A percentile compares a stretch with the other conserved stretches of the same genome.
phyloP scores from a whole-genome alignment of 2,888 invertebrate genomes.

The Branchinecta sandiegonensis region DNA sequence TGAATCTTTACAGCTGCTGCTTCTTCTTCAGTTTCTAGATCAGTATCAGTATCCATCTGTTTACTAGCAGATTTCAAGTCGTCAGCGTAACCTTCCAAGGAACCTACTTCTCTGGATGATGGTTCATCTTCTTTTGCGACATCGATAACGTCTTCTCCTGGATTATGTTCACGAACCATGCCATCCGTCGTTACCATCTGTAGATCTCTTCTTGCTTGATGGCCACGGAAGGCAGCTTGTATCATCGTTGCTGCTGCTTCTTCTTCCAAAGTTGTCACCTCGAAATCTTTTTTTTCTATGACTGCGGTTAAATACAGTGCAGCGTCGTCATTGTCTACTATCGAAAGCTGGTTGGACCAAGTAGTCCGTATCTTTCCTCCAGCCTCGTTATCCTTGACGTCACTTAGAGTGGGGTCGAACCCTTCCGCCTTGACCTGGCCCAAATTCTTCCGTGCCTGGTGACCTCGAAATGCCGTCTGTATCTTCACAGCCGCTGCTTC shows the following conservation, averaged over 20 bases:
- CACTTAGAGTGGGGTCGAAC: not conserved
- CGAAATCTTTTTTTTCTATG: not conserved
- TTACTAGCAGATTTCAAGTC: not conserved
- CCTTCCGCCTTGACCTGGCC: not conserved
- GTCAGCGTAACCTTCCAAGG: not conserved
- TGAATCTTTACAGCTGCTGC: slow-evolving; percentile 21
- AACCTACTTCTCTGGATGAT: not conserved
- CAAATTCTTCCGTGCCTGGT: slow-evolving; percentile 19
- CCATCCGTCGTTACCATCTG: not conserved
- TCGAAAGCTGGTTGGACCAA: not conserved
- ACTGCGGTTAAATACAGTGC: not conserved
- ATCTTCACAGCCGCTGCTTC: slow-evolving; percentile 20
- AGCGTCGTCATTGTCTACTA: not conserved
- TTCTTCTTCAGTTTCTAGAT: not conserved
- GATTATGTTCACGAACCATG: too few species aligned
- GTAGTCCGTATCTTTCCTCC: not conserved
- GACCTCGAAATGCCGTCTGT: slow-evolving; percentile 21
- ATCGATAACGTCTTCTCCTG: too few species aligned
- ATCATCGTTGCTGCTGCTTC: slow-evolving; percentile 19
- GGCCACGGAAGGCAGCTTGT: slow-evolving; percentile 22
- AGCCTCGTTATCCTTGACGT: not conserved
- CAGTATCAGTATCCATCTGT: not conserved
- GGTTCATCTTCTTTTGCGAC: too few species aligned
- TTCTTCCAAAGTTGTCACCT: not conserved
- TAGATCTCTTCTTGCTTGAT: slow-evolving; percentile 17